Evolutionary conservation across 37 sponge, comb jelly and placozoan species (phyloP).

Genomic region (Chondrosia reniformis): DNA sequence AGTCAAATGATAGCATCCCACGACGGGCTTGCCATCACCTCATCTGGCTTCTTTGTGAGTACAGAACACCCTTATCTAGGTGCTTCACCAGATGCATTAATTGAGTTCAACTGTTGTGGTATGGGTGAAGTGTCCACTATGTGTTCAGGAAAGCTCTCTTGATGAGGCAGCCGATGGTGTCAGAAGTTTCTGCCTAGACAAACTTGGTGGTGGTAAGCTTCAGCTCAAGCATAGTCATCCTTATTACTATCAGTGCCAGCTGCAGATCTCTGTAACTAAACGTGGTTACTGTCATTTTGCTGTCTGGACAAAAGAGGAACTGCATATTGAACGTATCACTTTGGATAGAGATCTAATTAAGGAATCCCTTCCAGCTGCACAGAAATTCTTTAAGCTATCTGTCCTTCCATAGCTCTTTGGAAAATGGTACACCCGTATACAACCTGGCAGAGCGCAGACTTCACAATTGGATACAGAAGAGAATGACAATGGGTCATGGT

Average conservation of each 20-base stretch:
- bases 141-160: conserved; percentile 10
- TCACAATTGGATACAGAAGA: neutral
- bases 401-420: conserved; percentile 45
- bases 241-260: conserved; percentile 45
- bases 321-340: conserved; percentile 34
- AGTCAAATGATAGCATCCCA: neutral
- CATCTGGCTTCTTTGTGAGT: neutral
- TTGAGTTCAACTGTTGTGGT: conserved; percentile 36
- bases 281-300: conserved; percentile 37
- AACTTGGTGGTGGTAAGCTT: neutral
- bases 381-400: neutral
- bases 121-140: conserved; percentile 26
- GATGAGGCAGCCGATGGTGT: neutral
- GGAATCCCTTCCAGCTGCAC: conserved; percentile 11
- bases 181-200: conserved; percentile 18
- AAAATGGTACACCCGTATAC: conserved; percentile 30
- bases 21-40: neutral
- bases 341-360: conserved; percentile 7
- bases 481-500: conserved; percentile 37
- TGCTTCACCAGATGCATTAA: conserved; percentile 31
- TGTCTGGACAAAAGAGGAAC: conserved; percentile 31
- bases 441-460: neutral
- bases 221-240: neutral
- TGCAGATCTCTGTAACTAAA: conserved; percentile 22
- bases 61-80: conserved; percentile 15